Base-by-base conservation (phyloP, 1,140 invertebrate genomes). In the Periplaneta americana region DNA sequence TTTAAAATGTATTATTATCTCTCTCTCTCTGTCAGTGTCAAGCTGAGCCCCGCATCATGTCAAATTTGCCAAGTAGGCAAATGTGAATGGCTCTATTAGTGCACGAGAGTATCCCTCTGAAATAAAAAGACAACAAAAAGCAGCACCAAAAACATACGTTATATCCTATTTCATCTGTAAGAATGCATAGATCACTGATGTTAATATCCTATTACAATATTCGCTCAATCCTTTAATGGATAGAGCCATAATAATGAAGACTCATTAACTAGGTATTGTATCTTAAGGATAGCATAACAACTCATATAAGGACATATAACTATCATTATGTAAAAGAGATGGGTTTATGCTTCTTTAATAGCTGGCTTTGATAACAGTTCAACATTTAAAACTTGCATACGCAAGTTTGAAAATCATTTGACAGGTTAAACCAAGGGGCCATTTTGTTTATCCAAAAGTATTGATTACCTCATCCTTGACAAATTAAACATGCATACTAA, bases 101-200 rank as follows among this genome's bases (percentile, higher is more conserved):
- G 48, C 80, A 76, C 80, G 74, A 81, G 33, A 77, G 74, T 78
- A 77, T 74, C 34, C 35, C 80, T 81, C 75, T 81, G 80, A 81
- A 81, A 81, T 78, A 81, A 81, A 81, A 77, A 81, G 36, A 81
- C 80, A 81, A 81, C 80, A 81, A 81, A 78, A 81, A 81, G 80
- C 80, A 80, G 80, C 80, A 80, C 80, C 80, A 80, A 74, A 36
- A 32, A 33, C 28, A 78, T 28, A 78, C n/a, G 34, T 57, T 39
- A 78, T 34, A 78, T 78, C 76, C 36, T 34, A 78, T 35, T 36
- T 78, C 34, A 36, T 37, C 34, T 78, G 33, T 78, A 31, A 57
- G 48, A 57, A n/a, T 57, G 48, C 48, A 17, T n/a, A n/a, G 22
- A 57, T n/a, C 48, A n/a, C 28, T n/a, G 48, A 5, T 57, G 48